phyloP scores from a whole-genome alignment of 1,140 invertebrate genomes.

The Cecropterus lyciades region DNA sequence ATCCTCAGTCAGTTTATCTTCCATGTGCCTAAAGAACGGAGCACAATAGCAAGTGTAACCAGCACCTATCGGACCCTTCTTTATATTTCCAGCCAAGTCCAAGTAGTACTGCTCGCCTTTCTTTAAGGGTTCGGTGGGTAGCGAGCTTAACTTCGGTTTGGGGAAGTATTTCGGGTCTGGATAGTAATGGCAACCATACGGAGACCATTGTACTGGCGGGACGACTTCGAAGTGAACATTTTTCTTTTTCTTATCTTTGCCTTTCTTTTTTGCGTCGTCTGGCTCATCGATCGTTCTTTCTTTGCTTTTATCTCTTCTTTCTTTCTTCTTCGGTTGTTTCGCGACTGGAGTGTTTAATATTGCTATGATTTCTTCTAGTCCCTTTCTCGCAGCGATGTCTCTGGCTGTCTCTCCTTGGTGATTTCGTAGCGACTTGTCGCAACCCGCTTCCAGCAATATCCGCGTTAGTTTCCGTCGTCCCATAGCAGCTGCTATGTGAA shows the following conservation, averaged over 20 bases:
- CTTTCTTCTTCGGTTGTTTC: constrained; percentile 80
- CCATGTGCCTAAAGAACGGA: constrained; percentile 93
- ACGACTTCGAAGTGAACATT: constrained; percentile 80
- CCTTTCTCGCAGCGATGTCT: constrained; percentile 95
- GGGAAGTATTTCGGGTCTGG: constrained; percentile 93
- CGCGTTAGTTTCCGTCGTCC: constrained; percentile 95
- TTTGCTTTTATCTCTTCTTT: constrained; percentile 80
- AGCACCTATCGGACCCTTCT: constrained; percentile 96
- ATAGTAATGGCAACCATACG: constrained; percentile 95
- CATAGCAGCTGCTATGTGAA: constrained; percentile 97
- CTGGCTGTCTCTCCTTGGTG: constrained; percentile 96
- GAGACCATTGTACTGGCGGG: constrained; percentile 88
- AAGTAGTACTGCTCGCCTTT: constrained; percentile 97
- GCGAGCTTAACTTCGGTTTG: constrained; percentile 91
- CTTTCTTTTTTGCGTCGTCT: constrained; percentile 72
- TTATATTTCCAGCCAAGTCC: constrained; percentile 97
- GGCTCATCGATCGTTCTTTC: constrained; percentile 73
- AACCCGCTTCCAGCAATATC: constrained; percentile 94
- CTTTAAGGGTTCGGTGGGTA: constrained; percentile 93
- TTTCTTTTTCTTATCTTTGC: constrained; percentile 83
- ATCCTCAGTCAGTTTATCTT: constrained; percentile 93
- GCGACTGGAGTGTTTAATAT: constrained; percentile 88
- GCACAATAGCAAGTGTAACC: constrained; percentile 93
- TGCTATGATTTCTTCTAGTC: constrained; percentile 91
- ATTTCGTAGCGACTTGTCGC: constrained; percentile 91